Percentiles rank a stretch among this genome's conserved stretches.
Evolutionary conservation across 2,888 invertebrate species (phyloP).

Genomic region (Pyrgus malvae): DNA sequence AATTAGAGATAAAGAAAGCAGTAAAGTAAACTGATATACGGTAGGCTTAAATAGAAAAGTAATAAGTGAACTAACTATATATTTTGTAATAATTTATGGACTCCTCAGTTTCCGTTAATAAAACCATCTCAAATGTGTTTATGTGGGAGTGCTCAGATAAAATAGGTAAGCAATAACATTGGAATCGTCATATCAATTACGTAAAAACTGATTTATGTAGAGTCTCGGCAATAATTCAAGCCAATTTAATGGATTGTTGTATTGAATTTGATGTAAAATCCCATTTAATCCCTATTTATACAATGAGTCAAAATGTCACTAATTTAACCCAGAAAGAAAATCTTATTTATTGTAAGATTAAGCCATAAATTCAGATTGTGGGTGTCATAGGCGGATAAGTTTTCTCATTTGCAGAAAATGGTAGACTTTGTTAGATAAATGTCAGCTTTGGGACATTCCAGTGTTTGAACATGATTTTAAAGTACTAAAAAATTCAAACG

Average conservation of each 20-base stretch:
- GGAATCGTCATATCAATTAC: slow-evolving; percentile 24
- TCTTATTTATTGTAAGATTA: slow-evolving; percentile 34
- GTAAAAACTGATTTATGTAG: slow-evolving; percentile 31
- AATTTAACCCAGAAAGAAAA: slow-evolving; percentile 27
- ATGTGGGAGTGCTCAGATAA: slow-evolving; percentile 23
- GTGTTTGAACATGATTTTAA: not conserved
- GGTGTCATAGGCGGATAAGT: slow-evolving; percentile 8
- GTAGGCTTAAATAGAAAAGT: not conserved
- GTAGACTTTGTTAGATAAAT: slow-evolving; percentile 1
- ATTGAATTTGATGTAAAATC: slow-evolving; percentile 18
- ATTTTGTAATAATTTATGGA: slow-evolving; percentile 9
- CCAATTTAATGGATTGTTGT: slow-evolving; percentile 21
- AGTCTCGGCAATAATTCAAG: slow-evolving; percentile 28
- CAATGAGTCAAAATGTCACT: slow-evolving; percentile 15
- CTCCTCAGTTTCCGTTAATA: slow-evolving; percentile 17
- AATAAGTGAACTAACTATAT: slow-evolving; percentile 6
- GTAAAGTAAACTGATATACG: not conserved
- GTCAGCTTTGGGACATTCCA: slow-evolving; percentile 3
- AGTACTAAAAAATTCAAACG: not conserved
- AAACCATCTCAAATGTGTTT: slow-evolving; percentile 19
- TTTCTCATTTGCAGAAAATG: slow-evolving; percentile 21
- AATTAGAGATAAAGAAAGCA: not conserved
- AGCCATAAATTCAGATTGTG: slow-evolving; percentile 32
- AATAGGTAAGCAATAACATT: slow-evolving; percentile 15
- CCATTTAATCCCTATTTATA: slow-evolving; percentile 18